These are phyloP conservation scores for Tympanuchus pallidicinctus DNA, from an alignment of 2,113 vertebrate species.

Conservation along the genomic window DNA sequence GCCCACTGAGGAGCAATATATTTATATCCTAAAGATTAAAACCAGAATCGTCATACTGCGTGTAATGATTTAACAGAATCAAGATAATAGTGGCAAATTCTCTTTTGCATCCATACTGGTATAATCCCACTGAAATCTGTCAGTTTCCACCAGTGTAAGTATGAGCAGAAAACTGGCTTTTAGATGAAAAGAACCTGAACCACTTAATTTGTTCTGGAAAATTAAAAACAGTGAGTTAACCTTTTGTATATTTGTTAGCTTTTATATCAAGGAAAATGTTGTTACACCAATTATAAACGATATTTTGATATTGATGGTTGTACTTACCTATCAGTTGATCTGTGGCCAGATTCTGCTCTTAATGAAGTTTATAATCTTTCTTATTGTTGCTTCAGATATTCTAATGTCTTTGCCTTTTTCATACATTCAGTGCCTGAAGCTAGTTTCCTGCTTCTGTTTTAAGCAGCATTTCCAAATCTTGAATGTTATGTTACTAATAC, in stretches of 20 bases:
- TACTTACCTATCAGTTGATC: not conserved
- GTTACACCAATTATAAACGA: not conserved
- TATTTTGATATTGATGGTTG: not conserved
- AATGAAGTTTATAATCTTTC: not conserved
- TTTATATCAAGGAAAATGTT: not conserved
- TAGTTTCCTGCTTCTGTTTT: conserved; percentile 45
- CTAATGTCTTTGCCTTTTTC: not conserved
- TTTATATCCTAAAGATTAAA: not conserved
- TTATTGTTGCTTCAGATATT: conserved; percentile 9
- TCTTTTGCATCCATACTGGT: not conserved
- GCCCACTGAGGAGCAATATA: not conserved
- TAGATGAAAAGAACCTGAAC: not conserved
- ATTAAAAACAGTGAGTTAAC: conserved; percentile 14
- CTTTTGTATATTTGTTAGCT: not conserved
- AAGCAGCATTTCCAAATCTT: conserved; percentile 54
- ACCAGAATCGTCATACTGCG: not conserved
- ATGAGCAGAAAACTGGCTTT: conserved; percentile 21
- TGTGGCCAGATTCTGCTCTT: not conserved
- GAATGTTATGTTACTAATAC: conserved; percentile 34
- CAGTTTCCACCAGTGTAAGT: not conserved
- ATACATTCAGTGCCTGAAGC: conserved; percentile 24
- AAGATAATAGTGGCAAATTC: not conserved
- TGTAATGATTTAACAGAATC: not conserved
- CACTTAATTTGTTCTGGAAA: conserved; percentile 21
- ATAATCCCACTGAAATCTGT: not conserved